These are phyloP conservation scores for Microdon myrmicae DNA, from an alignment of 2,888 invertebrate genomes.

Conservation along the genomic window DNA sequence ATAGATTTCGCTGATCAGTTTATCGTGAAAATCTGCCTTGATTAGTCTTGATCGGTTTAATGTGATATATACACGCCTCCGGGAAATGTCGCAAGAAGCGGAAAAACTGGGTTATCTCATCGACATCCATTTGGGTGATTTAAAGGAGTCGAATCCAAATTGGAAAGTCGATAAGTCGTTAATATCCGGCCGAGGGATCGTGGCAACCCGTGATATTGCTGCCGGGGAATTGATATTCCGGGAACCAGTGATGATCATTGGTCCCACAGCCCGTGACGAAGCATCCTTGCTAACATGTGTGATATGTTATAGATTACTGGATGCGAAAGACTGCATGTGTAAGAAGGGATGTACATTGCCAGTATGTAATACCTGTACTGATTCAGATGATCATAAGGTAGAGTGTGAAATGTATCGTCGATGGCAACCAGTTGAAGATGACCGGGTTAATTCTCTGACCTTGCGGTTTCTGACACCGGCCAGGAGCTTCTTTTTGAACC, in stretches of 20 bases:
- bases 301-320: conserved; percentile 70
- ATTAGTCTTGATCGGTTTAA: conserved; percentile 25
- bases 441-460: conserved; percentile 56
- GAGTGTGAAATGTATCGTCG: conserved; percentile 75
- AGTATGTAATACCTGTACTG: conserved; percentile 74
- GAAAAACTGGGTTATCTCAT: conserved; percentile 57
- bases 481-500: conserved; percentile 62
- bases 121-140: conserved; percentile 58
- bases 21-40: conserved; percentile 28
- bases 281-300: conserved; percentile 72
- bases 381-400: conserved; percentile 69
- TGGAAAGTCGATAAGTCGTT: conserved; percentile 74
- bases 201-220: conserved; percentile 74
- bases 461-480: conserved; percentile 62
- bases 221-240: conserved; percentile 77
- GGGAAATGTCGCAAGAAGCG: conserved; percentile 11
- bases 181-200: conserved; percentile 78
- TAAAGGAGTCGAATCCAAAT: conserved; percentile 54
- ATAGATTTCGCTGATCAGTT: conserved; percentile 28
- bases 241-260: conserved; percentile 77
- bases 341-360: conserved; percentile 74
- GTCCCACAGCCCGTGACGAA: conserved; percentile 72
- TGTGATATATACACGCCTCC: not conserved
- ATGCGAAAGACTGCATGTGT: conserved; percentile 67
- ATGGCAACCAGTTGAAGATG: conserved; percentile 69